Conservation (phyloP, 1,140 invertebrate genomes). For the Brachionus plicatilis region DNA sequence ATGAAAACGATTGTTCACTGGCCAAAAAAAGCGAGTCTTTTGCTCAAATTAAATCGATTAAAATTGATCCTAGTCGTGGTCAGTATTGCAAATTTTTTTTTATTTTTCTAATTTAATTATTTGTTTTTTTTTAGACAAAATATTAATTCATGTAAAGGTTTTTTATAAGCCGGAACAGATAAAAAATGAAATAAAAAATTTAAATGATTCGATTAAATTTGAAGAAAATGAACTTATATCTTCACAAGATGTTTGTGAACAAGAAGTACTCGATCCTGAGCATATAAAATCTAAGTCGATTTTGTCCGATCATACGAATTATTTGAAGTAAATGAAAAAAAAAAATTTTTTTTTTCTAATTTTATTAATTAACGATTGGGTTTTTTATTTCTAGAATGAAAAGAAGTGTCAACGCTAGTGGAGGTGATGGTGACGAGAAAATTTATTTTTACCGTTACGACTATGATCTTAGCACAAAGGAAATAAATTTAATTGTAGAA, state of each 20-base stretch:
- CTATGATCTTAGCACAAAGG: not conserved
- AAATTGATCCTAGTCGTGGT: not conserved
- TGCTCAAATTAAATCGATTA: conserved; percentile 26
- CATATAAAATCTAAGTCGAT: not conserved
- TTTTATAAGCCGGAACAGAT: conserved; percentile 17
- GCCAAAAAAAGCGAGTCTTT: not conserved
- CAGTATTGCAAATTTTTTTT: not conserved
- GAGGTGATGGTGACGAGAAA: not conserved
- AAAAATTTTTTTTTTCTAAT: not conserved
- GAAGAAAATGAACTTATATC: conserved; percentile 18
- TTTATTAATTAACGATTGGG: not conserved
- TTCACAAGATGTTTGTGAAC: not conserved
- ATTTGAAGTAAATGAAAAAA: not conserved
- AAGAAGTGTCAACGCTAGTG: not conserved
- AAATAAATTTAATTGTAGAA: conserved; percentile 31
- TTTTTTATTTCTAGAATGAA: not conserved
- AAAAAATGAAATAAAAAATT: conserved; percentile 22
- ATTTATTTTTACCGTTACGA: conserved; percentile 11
- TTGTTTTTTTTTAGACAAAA: conserved; percentile 10
- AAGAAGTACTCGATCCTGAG: not conserved
- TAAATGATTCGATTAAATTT: conserved; percentile 3
- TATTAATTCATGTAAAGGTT: not conserved
- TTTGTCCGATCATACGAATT: conserved; percentile 17
- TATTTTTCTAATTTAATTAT: not conserved
- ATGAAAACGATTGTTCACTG: not conserved